A percentile compares a stretch with the other conserved stretches of the same genome.
These are phyloP conservation scores for Amphiprion percula DNA, from an alignment of 2,113 vertebrate genomes.

Conservation along the genomic window DNA sequence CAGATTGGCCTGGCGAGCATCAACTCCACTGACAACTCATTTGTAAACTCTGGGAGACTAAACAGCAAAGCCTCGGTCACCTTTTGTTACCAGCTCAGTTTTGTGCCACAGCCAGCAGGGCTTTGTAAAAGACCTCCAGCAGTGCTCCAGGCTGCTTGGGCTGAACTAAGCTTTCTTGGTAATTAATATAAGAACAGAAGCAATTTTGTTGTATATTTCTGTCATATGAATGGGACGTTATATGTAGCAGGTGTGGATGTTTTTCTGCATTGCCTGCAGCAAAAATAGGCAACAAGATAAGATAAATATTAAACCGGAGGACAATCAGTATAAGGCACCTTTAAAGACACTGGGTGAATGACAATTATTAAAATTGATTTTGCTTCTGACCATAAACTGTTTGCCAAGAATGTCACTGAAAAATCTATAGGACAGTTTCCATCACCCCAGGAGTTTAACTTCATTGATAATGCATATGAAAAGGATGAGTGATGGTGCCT, in stretches of 20 bases:
- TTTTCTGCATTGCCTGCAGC: constrained; percentile 26
- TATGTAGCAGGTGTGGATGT: constrained; percentile 8
- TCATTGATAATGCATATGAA: constrained; percentile 72
- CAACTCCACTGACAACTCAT: constrained; percentile 47
- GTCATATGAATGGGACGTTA: constrained; percentile 8
- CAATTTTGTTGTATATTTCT: constrained; percentile 18
- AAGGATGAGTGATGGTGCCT: constrained; percentile 58
- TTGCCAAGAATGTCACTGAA: constrained; percentile 60
- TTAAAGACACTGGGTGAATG: constrained; percentile 63
- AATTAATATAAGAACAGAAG: constrained; percentile 33
- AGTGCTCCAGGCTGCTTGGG: constrained; percentile 53
- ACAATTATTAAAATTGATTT: constrained; percentile 72
- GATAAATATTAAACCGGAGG: constrained; percentile 61
- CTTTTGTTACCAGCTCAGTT: constrained; percentile 43
- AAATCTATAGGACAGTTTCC: constrained; percentile 71
- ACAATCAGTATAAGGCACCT: constrained; percentile 48
- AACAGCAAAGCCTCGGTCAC: constrained; percentile 39
- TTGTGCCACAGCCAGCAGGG: constrained; percentile 37
- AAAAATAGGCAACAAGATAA: constrained; percentile 34
- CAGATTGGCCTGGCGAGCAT: constrained; percentile 10
- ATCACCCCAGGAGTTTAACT: constrained; percentile 60
- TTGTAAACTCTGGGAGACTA: constrained; percentile 50
- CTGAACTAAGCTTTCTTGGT: constrained; percentile 23
- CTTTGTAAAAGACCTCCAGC: constrained; percentile 53
- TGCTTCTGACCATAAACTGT: constrained; percentile 59